Conservation (phyloP, 2,113 vertebrate genomes). For the Prochilodus magdalenae region DNA sequence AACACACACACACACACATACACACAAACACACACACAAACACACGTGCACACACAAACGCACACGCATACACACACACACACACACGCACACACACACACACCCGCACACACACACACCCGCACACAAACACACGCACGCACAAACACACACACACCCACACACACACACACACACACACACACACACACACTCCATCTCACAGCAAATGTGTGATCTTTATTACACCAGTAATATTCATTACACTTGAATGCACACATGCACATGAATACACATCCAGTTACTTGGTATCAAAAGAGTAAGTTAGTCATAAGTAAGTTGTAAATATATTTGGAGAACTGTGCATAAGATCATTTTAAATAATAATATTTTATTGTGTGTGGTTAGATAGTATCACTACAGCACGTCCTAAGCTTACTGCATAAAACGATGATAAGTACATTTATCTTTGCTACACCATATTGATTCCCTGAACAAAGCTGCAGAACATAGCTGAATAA, state of each 20-base stretch:
- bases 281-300: not conserved
- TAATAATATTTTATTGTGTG: not conserved
- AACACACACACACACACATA: slow-evolving; percentile 19
- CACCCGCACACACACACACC: not conserved
- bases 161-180: no score
- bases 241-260: not conserved
- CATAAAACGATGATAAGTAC: not conserved
- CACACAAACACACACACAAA: no score
- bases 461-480: no score
- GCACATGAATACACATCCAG: not conserved
- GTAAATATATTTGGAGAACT: slow-evolving; percentile 72
- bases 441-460: no score
- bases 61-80: no score
- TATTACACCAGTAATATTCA: not conserved
- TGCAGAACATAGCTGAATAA: no score
- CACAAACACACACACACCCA: not conserved
- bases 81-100: not conserved
- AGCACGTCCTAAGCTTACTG: not conserved
- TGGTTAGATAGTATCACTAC: not conserved
- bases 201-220: no score
- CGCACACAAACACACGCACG: no score
- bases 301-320: slow-evolving; percentile 24
- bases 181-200: slow-evolving; percentile 10
- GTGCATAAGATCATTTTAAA: slow-evolving; percentile 47
- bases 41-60: no score